Conservation (phyloP, 2,888 invertebrate genomes). For the Epistrophe eligans region DNA sequence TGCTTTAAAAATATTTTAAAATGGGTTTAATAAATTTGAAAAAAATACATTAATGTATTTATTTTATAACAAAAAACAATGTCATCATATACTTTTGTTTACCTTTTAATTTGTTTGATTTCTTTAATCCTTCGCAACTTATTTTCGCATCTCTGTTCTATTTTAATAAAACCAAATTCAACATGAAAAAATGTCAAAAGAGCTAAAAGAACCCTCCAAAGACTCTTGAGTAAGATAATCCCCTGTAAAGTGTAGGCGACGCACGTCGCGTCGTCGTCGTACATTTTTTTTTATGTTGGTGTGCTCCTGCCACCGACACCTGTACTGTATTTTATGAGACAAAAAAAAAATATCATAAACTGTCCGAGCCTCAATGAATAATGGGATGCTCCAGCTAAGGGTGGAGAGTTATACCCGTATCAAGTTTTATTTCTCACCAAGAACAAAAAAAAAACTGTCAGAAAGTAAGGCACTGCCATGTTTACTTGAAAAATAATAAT, state of each 20-base stretch:
- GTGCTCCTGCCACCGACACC: constrained; percentile 1
- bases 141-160: neutral
- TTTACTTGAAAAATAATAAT: constrained; percentile 2
- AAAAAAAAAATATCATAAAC: constrained; percentile 13
- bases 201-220: neutral
- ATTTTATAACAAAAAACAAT: no score
- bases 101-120: neutral
- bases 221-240: constrained; percentile 14
- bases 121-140: neutral
- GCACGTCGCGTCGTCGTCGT: neutral
- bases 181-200: neutral
- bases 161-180: neutral
- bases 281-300: neutral
- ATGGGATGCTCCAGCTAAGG: neutral
- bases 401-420: constrained; percentile 8
- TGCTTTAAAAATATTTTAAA: neutral
- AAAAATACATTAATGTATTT: no score
- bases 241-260: constrained; percentile 2
- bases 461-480: constrained; percentile 9
- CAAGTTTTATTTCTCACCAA: neutral
- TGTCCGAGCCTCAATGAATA: constrained; percentile 22
- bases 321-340: neutral
- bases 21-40: no score
- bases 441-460: neutral
- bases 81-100: no score